Evolutionary conservation across 2,888 invertebrate species (phyloP).

Genomic region (Eutolmus rufibarbis): DNA sequence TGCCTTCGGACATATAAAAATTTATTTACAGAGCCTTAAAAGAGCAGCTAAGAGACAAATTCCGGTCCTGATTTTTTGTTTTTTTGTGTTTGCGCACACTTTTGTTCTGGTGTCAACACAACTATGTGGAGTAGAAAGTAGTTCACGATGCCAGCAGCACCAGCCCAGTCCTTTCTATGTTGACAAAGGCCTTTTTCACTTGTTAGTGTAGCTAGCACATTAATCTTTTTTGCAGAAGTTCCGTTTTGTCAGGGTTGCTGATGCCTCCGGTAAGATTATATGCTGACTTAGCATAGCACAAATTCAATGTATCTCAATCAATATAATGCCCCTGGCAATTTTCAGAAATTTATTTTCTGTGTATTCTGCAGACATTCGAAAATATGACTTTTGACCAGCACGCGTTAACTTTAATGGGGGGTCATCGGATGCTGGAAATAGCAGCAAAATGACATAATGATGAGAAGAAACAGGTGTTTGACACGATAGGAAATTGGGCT

Average conservation of each 20-base stretch:
- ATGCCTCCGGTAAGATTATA: slow-evolving; percentile 32
- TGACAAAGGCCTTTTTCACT: slow-evolving; percentile 34
- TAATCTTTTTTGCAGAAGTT: slow-evolving; percentile 37
- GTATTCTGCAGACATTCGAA: not conserved
- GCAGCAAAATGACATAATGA: not conserved
- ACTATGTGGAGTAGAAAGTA: slow-evolving; percentile 13
- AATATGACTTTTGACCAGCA: slow-evolving; percentile 21
- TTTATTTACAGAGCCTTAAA: slow-evolving; percentile 11
- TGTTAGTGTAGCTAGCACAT: slow-evolving; percentile 35
- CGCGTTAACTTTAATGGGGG: not conserved
- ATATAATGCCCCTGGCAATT: slow-evolving; percentile 20
- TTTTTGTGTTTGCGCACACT: not conserved
- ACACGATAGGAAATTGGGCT: not conserved
- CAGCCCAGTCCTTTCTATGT: not conserved
- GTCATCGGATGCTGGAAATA: not conserved
- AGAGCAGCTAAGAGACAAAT: slow-evolving; percentile 8
- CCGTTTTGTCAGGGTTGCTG: slow-evolving; percentile 10
- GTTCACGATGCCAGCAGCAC: slow-evolving; percentile 12
- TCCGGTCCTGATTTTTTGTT: not conserved
- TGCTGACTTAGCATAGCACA: slow-evolving; percentile 36
- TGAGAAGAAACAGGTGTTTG: not conserved
- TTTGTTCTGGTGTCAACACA: slow-evolving; percentile 32
- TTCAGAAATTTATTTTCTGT: slow-evolving; percentile 9
- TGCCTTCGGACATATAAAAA: not conserved
- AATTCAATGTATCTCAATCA: slow-evolving; percentile 38